Evolutionary conservation across 2,797 vertebrate genomes (phyloP), one percentile per base, ranked within the genome.

Genomic region (Tarsius wallacei): DNA sequence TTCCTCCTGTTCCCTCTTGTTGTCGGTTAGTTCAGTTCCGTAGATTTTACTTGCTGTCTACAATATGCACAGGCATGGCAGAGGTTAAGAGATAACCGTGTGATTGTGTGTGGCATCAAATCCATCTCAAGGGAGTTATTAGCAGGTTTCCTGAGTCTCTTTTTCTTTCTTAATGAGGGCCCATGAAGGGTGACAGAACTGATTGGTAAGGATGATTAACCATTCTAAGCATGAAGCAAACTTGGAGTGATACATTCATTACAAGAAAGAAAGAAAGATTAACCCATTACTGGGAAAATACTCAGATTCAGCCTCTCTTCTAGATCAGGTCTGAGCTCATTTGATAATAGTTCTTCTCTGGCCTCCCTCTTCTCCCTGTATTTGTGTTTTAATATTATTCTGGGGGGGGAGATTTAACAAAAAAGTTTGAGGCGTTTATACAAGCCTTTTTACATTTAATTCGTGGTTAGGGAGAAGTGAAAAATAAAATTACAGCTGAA

Each of bases 171-270:
- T 68, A 91, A 83, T 61, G 53, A 91, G 61, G 57, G 28, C 74
- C 84, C 71, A 87, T 74, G 73, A 83, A 53, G 15, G n/a, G 53
- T 63, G 33, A 51, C 47, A 51, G 61, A 76, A 68, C 19, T 76
- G 51, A 71, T 31, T 77, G 64, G 53, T 57, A 73, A 96, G 78
- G 59, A 71, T 87, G 88, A 86, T 86, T 66, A 86, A 91, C 36
- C 71, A 55, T 36, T n/a, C 11, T 71, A 19, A 61, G 64, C 57
- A 89, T 80, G 87, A 80, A 91, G 87, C 59, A 88, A 92, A 42
- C 80, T 55, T 51, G 28, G 42, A 64, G 53, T 51, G 57, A 33
- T 3, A 19, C 22, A 49, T 71, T 95, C 36, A 73, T 61, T 74
- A 5, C 31, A 51, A 91, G 78, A 90, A 36, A 74, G 55, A 95